Base-by-base conservation (phyloP, 2,888 invertebrate species). In the Lasioglossum marginatum region DNA sequence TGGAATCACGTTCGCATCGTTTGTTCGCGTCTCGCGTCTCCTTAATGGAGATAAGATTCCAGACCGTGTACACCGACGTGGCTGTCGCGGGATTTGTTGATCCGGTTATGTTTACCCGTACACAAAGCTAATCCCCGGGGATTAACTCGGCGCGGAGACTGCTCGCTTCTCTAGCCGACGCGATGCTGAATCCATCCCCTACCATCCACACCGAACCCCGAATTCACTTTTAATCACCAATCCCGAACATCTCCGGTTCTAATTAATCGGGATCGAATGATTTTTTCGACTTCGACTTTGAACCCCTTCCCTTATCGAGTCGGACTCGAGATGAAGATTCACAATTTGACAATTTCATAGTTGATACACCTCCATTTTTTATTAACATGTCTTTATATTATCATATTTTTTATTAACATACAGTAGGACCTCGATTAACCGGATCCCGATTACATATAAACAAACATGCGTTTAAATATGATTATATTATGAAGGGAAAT, bases 1-100 rank as follows among this genome's bases (percentile, higher is more conserved):
- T 87, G 81, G 78, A 86, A 81, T 87, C 83, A 83, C 83, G 87
- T 81, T 66, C 74, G 70, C 80, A 72, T 87, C 83, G 87, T 87
- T 87, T 83, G 81, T 87, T 87, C 81, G 78, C 43, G 80, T 82
- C 82, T 77, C 66, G 68, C 14, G 76, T 83, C 79, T 83, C 66
- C 78, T 81, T 87, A 87, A 87, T 87, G 83, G 81, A 87, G 87
- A 87, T 87, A 87, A 87, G 87, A 87, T 87, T 83, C 77, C 83
- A 14, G 52, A 76, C 66, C 40, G 63, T 76, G 70, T 73, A 60
- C 81, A 45, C 37, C 70, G 68, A 70, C 63, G 60, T 40, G 74
- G 52, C 77, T 78, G 78, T 76, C 82, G 48, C 63, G 48, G 86
- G 84, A 88, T 84, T 84, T 72, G 79, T 79, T 86, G 86, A 86